Evolutionary conservation across 2,113 vertebrate genomes (phyloP).

Genomic region (Geococcyx californianus): DNA sequence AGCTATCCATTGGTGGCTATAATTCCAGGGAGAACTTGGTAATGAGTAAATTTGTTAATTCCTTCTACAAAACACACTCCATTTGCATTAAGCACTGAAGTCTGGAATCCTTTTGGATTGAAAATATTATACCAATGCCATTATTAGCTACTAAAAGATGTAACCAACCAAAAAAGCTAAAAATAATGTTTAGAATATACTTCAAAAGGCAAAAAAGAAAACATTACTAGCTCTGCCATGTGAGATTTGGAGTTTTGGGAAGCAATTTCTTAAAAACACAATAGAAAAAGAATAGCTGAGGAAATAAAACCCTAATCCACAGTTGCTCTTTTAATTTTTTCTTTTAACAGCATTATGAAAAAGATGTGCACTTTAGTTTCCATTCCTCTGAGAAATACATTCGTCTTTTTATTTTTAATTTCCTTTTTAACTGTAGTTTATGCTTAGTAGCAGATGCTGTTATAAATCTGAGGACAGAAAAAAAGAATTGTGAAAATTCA

Average conservation of each 20-base stretch:
- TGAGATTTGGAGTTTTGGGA: background rate
- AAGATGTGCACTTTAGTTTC: rapidly evolving
- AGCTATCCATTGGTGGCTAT: background rate
- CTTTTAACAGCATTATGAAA: background rate
- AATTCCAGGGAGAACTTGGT: background rate
- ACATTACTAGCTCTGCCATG: background rate
- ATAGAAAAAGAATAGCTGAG: background rate
- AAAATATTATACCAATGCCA: background rate
- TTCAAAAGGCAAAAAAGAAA: background rate
- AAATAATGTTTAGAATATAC: background rate
- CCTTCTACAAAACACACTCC: background rate
- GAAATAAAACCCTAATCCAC: rapidly evolving
- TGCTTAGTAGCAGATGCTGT: background rate
- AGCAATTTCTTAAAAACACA: background rate
- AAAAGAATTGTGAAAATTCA: background rate
- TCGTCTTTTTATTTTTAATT: background rate
- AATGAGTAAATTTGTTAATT: slow-evolving; percentile 46
- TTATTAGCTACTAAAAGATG: background rate
- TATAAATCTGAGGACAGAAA: background rate
- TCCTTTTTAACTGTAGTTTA: background rate
- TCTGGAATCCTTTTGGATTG: background rate
- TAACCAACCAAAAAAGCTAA: background rate
- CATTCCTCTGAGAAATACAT: background rate
- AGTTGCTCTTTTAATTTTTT: background rate
- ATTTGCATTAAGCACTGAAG: slow-evolving; percentile 1